phyloP scores from a whole-genome alignment of 2,113 vertebrate genomes.

The Callipepla californica region DNA sequence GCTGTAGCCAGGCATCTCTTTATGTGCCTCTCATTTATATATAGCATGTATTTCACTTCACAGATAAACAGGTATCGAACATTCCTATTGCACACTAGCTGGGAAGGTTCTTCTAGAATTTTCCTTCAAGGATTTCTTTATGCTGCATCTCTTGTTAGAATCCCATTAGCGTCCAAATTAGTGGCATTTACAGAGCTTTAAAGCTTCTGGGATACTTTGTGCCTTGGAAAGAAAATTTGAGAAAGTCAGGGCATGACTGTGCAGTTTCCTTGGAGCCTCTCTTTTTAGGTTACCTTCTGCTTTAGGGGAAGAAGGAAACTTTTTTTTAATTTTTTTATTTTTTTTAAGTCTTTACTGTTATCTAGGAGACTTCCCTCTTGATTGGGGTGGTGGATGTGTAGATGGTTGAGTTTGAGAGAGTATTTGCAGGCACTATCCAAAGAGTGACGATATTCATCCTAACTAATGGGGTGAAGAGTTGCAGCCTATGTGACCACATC shows the following conservation, averaged over 20 bases:
- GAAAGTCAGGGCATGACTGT: accelerated
- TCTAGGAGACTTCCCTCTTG: not conserved
- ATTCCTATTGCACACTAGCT: not conserved
- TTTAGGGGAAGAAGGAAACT: not conserved
- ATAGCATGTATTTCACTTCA: not conserved
- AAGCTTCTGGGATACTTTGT: not conserved
- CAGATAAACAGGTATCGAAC: not conserved
- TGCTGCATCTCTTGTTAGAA: not conserved
- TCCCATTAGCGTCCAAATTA: not conserved
- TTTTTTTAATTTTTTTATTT: not conserved
- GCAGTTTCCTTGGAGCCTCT: not conserved
- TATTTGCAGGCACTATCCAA: not conserved
- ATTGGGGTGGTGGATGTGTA: not conserved
- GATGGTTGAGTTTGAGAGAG: not conserved
- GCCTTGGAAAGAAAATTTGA: not conserved
- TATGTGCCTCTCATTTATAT: not conserved
- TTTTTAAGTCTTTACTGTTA: not conserved
- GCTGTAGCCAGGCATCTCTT: conserved; percentile 9
- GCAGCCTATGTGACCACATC: not conserved
- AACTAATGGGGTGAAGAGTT: not conserved
- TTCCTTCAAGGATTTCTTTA: not conserved
- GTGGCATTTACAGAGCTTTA: not conserved
- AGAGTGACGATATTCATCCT: no score
- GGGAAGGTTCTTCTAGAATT: not conserved
- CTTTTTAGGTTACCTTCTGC: not conserved